Evolutionary conservation across 2,888 invertebrate genomes (phyloP), one percentile per base, ranked within the genome.

Genomic region (Arge pagana): DNA sequence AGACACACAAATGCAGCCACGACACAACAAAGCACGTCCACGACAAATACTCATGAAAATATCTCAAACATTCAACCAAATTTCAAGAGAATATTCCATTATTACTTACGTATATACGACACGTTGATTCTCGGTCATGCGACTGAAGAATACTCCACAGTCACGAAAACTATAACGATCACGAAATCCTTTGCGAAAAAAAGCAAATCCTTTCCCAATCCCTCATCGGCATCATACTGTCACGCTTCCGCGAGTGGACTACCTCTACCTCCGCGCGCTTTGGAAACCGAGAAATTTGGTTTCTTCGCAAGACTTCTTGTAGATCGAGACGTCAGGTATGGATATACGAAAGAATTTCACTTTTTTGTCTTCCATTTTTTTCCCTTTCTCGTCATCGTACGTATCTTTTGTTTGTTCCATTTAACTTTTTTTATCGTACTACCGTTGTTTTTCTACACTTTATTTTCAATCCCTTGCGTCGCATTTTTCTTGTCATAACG

Each of bases 51-150:
- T 37, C 48, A 48, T 19, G 39, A 11, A 1, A n/a, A 42, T 4
- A 28, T 8, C 15, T 26, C 18, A 4, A 10, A 6, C 7, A 28
- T 41, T 28, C 13, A 13, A 26, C n/a, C 16, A 18, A n/a, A 26
- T 5, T n/a, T n/a, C n/a, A 11, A 6, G 23, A 18, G 8, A 11
- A 26, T 10, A 8, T 40, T 40, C 26, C n/a, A 16, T 15, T 6
- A n/a, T 11, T 13, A 11, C 3, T 11, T n/a, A 3, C 11, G 6
- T n/a, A 10, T 10, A 36, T 68, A 62, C 63, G 68, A 70, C 71
- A 71, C 68, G 63, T 67, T 66, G 67, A 70, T 65, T 60, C 41
- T 58, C n/a, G 67, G 64, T 67, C 57, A 33, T 23, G 16, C 45
- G 35, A n/a, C n/a, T 21, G 11, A 16, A 45, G 23, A 23, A 33